Conservation (phyloP, 2,888 invertebrate species). For the Epinotia ramella region DNA sequence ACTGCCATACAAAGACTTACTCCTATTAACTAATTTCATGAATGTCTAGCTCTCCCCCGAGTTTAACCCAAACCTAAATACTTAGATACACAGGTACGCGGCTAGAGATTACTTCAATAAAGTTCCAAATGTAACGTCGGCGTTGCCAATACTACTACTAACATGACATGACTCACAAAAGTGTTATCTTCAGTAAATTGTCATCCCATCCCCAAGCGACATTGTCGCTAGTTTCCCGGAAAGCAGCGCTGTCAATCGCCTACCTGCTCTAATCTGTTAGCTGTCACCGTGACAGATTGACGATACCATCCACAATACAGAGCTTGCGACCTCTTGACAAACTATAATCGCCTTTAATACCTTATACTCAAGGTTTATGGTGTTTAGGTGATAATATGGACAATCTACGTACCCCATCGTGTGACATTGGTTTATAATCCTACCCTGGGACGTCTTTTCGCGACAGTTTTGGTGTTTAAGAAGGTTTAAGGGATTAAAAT, state of each 20-base stretch:
- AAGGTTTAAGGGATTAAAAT: conserved; percentile 24
- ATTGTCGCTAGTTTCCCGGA: conserved; percentile 24
- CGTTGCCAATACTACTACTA: not conserved
- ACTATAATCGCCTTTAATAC: not conserved
- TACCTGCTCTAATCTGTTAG: conserved; percentile 31
- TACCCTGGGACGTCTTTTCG: conserved; percentile 35
- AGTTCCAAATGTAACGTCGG: not conserved
- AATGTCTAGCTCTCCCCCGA: not conserved
- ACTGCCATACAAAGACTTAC: too few species aligned
- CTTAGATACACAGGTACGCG: not conserved
- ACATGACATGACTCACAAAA: conserved; percentile 12
- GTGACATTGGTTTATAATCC: conserved; percentile 34
- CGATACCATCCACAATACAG: conserved; percentile 10
- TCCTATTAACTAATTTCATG: not conserved
- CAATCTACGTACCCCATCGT: conserved; percentile 10
- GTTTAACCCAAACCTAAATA: not conserved
- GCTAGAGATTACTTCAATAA: not conserved
- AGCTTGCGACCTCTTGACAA: not conserved
- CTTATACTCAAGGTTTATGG: not conserved
- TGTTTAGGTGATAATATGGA: not conserved
- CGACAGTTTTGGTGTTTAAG: conserved; percentile 41
- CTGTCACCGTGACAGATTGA: conserved; percentile 39
- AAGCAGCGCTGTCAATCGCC: conserved; percentile 28
- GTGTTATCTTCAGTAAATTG: conserved; percentile 18
- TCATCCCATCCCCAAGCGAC: conserved; percentile 3